Conservation (phyloP, 2,888 invertebrate genomes). For the Seladonia tumulorum region DNA sequence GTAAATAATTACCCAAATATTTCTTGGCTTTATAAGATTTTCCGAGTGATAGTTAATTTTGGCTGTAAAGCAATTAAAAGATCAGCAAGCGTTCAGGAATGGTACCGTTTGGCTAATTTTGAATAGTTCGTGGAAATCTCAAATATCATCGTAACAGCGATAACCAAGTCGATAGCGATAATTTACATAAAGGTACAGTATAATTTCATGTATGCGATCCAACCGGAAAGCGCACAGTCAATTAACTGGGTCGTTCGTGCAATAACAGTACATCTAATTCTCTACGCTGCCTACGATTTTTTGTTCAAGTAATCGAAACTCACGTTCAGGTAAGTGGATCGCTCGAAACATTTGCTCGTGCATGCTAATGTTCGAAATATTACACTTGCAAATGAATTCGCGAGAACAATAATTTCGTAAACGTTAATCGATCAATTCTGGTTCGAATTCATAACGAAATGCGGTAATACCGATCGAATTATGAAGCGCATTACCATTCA, state of each 20-base stretch:
- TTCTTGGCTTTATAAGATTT: no score
- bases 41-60: no score
- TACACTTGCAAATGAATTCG: background rate
- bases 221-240: background rate
- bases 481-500: no score
- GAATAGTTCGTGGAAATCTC: background rate
- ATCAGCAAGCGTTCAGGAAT: no score
- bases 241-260: background rate
- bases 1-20: no score
- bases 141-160: background rate
- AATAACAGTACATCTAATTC: background rate
- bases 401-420: no score
- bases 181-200: background rate
- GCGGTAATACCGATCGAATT: background rate
- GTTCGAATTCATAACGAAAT: background rate
- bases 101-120: background rate
- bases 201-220: background rate
- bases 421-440: no score
- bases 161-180: background rate
- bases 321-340: background rate
- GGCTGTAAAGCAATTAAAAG: no score
- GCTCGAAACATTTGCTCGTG: background rate
- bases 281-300: background rate
- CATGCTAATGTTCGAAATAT: background rate
- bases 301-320: background rate